Evolutionary conservation across 1,140 invertebrate genomes (phyloP), one percentile per base, ranked within the genome.

Genomic region (Ladona fulva): DNA sequence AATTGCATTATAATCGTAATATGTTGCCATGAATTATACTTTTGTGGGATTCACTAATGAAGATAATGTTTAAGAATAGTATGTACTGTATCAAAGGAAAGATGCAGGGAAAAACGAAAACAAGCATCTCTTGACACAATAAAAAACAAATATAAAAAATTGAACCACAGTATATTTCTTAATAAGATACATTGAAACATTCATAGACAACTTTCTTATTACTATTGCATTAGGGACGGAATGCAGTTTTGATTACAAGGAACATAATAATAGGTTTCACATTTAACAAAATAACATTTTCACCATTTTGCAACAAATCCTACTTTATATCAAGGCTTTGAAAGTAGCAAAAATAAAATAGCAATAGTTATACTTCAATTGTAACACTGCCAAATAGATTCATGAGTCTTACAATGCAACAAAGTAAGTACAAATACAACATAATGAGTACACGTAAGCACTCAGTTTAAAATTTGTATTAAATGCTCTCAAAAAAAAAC

Each of bases 201-300:
- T 66, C 5, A 66, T 66, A 66, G n/a, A 66, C 52, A 66, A 66
- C n/a, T 66, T 66, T 16, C 52, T 66, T 66, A 19, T 12, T 3
- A 66, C 52, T 66, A 66, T 66, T 66, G 52, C 52, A 66, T 16
- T 19, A 66, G 52, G 52, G 52, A 66, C 52, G 52, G 52, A 66
- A 66, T 66, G n/a, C n/a, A 12, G 52, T 66, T 66, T 22, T 66
- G 3, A 66, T 16, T 66, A 66, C 52, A 66, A 19, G n/a, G n/a
- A 66, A 66, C 52, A 66, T 66, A 66, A 66, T 66, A 66, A 66
- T 66, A 66, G 16, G n/a, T 66, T 66, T 66, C n/a, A 16, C 52
- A 66, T 6, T 66, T 66, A 66, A 66, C 52, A 66, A 66, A 22
- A 66, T 66, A 66, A 66, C 52, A 66, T 66, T 66, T 22, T 22